Conservation (phyloP, 2,797 vertebrate genomes). For the Neoniphon sammara region DNA sequence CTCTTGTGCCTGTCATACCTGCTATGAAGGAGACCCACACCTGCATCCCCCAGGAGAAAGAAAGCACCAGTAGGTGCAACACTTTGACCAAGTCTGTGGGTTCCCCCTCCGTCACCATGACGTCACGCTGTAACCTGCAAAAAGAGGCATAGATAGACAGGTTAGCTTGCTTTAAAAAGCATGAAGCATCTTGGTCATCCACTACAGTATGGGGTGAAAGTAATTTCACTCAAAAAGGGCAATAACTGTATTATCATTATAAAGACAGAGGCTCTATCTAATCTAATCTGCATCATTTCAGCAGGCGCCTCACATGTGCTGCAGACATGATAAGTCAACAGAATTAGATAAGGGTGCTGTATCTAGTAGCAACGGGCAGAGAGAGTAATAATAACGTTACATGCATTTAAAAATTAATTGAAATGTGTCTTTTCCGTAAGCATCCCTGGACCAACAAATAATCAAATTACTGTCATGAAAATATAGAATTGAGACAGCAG, state of each 20-base stretch:
- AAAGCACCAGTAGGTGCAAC: conserved; percentile 85
- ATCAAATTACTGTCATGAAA: not conserved
- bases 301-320: conserved; percentile 18
- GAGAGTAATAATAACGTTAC: conserved; percentile 5
- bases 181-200: not conserved
- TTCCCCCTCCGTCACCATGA: conserved; percentile 84
- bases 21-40: conserved; percentile 91
- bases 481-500: not conserved
- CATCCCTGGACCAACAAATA: not conserved
- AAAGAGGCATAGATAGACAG: not conserved
- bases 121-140: conserved; percentile 13
- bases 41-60: conserved; percentile 91
- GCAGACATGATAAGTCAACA: conserved; percentile 44
- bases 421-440: not conserved
- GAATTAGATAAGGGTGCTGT: conserved; percentile 34
- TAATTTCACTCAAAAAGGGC: not conserved
- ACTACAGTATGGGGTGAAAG: too few relatives aligned
- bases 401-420: not conserved
- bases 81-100: conserved; percentile 84
- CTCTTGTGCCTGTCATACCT: conserved; percentile 75
- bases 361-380: not conserved
- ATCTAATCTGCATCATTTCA: not conserved
- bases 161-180: not conserved
- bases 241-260: not conserved
- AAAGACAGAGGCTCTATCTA: not conserved